Conservation (phyloP, 2,888 invertebrate species). For the Melieria picta region DNA sequence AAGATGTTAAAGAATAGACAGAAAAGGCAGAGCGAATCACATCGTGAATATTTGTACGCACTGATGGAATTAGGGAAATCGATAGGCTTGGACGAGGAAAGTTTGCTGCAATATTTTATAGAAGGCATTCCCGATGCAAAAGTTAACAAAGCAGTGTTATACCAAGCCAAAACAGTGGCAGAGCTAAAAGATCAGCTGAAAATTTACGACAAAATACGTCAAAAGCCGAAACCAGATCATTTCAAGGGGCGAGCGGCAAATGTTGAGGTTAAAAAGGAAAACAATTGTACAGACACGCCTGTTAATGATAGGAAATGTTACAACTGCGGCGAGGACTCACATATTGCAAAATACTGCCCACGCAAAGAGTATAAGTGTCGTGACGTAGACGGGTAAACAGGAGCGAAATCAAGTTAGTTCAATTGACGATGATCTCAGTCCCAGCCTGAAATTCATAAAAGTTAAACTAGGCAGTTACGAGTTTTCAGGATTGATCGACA, state of each 20-base stretch:
- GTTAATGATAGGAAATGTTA: not conserved
- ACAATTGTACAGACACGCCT: too few species aligned
- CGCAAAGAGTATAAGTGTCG: slow-evolving; percentile 1
- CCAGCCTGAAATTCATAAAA: slow-evolving; percentile 4
- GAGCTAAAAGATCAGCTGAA: slow-evolving; percentile 18
- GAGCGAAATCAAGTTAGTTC: slow-evolving; percentile 8
- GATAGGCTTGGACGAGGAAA: slow-evolving; percentile 23
- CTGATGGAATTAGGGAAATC: slow-evolving; percentile 28
- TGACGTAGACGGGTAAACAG: not conserved
- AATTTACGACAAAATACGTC: slow-evolving; percentile 13
- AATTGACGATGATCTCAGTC: slow-evolving; percentile 5
- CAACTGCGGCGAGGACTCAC: not conserved
- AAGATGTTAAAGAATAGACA: slow-evolving; percentile 25
- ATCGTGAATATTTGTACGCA: slow-evolving; percentile 23
- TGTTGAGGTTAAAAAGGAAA: not conserved
- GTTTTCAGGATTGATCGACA: slow-evolving; percentile 11
- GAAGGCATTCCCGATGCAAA: slow-evolving; percentile 30
- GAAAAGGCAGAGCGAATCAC: slow-evolving; percentile 28
- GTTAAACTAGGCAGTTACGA: slow-evolving; percentile 2
- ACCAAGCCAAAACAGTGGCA: slow-evolving; percentile 19
- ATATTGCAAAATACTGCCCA: slow-evolving; percentile 21
- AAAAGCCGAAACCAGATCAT: not conserved
- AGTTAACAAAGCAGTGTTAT: slow-evolving; percentile 28
- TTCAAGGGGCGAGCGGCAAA: not conserved
- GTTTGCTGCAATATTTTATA: slow-evolving; percentile 29